phyloP scores from a whole-genome alignment of 2,888 invertebrate genomes.

The Dryomyza anilis region DNA sequence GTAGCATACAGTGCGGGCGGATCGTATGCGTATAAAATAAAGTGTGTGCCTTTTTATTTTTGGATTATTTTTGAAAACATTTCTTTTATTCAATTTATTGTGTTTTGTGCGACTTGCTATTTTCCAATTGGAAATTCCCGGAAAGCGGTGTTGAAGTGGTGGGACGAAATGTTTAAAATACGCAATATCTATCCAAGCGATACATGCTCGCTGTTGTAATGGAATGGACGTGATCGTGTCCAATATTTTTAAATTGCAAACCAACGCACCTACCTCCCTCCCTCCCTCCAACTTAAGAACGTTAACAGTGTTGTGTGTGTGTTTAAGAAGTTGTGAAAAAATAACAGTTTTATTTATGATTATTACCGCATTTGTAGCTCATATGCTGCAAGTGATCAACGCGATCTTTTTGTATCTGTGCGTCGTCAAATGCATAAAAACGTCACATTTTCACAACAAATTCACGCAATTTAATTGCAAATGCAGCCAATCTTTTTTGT shows the following conservation, averaged over 20 bases:
- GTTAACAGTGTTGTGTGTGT: no score
- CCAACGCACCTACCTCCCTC: background rate
- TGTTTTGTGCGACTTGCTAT: background rate
- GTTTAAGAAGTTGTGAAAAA: no score
- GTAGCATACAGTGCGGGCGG: slow-evolving; percentile 40
- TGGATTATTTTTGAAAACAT: background rate
- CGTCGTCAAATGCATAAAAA: slow-evolving; percentile 16
- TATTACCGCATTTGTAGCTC: background rate
- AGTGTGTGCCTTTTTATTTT: slow-evolving; percentile 2
- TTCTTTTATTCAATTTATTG: slow-evolving; percentile 3
- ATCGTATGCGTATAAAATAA: background rate
- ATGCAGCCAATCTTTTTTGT: background rate
- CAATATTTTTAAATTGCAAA: background rate
- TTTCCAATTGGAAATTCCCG: slow-evolving; percentile 26
- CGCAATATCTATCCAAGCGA: slow-evolving; percentile 1
- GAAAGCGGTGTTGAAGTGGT: slow-evolving; percentile 6
- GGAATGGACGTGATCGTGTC: background rate
- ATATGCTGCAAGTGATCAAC: background rate
- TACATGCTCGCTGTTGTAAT: slow-evolving; percentile 4
- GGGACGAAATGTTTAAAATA: background rate
- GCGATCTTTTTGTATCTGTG: background rate
- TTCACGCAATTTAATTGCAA: background rate
- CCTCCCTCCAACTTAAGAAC: background rate
- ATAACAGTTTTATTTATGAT: background rate
- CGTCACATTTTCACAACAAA: background rate